phyloP scores from a whole-genome alignment of 2,797 vertebrate genomes.

The Malurus splendens region DNA sequence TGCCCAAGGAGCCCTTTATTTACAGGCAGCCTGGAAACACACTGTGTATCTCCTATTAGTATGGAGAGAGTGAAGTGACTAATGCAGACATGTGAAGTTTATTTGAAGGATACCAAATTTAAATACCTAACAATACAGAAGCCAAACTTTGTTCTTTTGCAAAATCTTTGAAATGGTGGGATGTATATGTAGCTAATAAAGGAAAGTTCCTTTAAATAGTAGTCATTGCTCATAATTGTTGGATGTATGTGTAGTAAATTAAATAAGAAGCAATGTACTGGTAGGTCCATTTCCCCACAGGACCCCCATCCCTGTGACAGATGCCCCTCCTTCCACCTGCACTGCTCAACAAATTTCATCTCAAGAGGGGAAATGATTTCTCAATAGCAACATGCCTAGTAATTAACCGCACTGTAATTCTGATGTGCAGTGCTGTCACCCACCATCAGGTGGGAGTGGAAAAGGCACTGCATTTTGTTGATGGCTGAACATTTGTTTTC shows the following conservation, averaged over 20 bases:
- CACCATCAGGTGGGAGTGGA: constrained; percentile 42
- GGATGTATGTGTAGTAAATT: constrained; percentile 34
- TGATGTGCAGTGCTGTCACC: constrained; percentile 54
- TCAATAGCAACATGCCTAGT: constrained; percentile 23
- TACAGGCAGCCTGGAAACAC: background rate
- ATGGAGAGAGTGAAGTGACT: background rate
- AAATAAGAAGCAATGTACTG: background rate
- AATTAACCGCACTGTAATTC: constrained; percentile 43
- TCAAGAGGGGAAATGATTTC: constrained; percentile 30
- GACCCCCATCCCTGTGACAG: background rate
- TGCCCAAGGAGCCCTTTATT: background rate
- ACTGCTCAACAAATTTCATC: constrained; percentile 14
- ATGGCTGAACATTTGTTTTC: constrained; percentile 61
- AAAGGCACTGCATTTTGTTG: constrained; percentile 56
- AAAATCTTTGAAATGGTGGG: background rate
- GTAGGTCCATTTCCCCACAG: background rate
- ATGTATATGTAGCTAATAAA: constrained; percentile 27
- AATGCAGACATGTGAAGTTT: background rate
- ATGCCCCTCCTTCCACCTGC: background rate
- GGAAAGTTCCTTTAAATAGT: constrained; percentile 41
- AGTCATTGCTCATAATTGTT: constrained; percentile 10
- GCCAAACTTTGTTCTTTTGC: background rate
- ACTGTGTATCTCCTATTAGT: background rate
- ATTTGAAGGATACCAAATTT: background rate
- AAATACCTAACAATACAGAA: background rate